Percentiles rank a stretch among this genome's conserved stretches.
These are phyloP conservation scores for Corythaeola cristata DNA, from an alignment of 2,113 vertebrate species.

Conservation along the genomic window DNA sequence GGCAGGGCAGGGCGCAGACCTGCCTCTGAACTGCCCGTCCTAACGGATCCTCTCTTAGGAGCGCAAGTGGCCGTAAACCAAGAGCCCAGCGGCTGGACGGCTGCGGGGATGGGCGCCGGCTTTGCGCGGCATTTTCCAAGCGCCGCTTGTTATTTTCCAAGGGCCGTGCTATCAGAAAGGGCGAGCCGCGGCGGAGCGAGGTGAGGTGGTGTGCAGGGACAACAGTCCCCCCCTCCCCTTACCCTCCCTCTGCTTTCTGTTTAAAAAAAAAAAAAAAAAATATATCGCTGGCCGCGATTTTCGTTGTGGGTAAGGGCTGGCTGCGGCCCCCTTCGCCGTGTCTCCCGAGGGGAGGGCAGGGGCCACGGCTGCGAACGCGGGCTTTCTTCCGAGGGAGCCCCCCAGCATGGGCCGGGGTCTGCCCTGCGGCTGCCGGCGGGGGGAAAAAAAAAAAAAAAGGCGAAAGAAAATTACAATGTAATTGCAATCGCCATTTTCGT, in stretches of 20 bases:
- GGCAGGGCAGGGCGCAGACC: not conserved
- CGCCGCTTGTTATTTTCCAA: not conserved
- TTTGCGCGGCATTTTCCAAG: not conserved
- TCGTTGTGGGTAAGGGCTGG: not conserved
- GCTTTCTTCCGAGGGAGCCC: not conserved
- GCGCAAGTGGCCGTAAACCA: too few species aligned
- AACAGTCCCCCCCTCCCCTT: too few species aligned
- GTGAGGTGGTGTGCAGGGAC: not conserved
- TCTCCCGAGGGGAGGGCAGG: not conserved
- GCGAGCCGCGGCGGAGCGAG: not conserved
- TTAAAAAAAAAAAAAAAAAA: not conserved
- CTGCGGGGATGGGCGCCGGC: not conserved
- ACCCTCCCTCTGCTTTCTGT: not conserved
- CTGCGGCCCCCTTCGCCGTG: not conserved
- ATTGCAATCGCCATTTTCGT: not conserved
- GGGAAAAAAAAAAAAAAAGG: not conserved
- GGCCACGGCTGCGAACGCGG: not conserved
- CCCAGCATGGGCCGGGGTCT: not conserved
- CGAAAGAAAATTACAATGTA: not conserved
- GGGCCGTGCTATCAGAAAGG: not conserved
- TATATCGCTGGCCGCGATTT: not conserved
- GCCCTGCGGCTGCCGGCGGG: not conserved
- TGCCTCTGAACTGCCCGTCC: not conserved
- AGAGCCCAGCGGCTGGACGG: not conserved
- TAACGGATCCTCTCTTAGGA: not conserved